Evolutionary conservation across 2,797 vertebrate species (phyloP), one percentile per base, ranked within the genome.

Genomic region (Heteromormyrus szaboi): DNA sequence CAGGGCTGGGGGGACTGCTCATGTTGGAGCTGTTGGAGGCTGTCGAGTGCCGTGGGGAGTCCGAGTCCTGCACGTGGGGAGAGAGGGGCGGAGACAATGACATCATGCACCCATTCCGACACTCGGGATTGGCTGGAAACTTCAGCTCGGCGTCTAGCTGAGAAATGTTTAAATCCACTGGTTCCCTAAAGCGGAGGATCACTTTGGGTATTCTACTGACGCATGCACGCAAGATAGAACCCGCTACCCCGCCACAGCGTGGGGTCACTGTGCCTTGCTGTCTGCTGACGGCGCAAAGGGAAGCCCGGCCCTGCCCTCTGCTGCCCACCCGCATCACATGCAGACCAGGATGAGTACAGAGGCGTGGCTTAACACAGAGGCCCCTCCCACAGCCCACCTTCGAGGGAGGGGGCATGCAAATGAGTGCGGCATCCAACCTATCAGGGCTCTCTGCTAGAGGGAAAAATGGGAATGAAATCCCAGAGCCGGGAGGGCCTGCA

Each of bases 21-120:
- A 99, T 97, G 95, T 98, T 99, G 93, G 98, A 99, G 94, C 98
- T 99, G 96, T 99, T 99, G 7, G 98, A 99, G 89, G 98, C 98
- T 0, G 98, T 99, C 68, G 98, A 99, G 94, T 99, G 98, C 89
- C 98, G 96, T 0, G 98, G 98, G 68, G 98, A 99, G 92, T 99
- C 98, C 0, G 98, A 99, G 94, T 99, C 98, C 98, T 99, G 96
- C 7, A 92, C 91, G 44, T 84, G 44, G 56, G 59, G 29, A 79
- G n/a, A 54, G 88, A 59, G 59, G 19, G 33, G 4, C 7, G 29
- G 88, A 46, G 83, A 25, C 44, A 19, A 72, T 88, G 65, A 86
- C 29, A 25, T 65, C 22, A 65, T 3, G 22, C 59, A 25, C 59
- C 22, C 59, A 65, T 65, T 25, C 22, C 22, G 9, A 41, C 50